Conservation (phyloP, 92 coral and sea anemone species). For the Plumapathes pennacea region DNA sequence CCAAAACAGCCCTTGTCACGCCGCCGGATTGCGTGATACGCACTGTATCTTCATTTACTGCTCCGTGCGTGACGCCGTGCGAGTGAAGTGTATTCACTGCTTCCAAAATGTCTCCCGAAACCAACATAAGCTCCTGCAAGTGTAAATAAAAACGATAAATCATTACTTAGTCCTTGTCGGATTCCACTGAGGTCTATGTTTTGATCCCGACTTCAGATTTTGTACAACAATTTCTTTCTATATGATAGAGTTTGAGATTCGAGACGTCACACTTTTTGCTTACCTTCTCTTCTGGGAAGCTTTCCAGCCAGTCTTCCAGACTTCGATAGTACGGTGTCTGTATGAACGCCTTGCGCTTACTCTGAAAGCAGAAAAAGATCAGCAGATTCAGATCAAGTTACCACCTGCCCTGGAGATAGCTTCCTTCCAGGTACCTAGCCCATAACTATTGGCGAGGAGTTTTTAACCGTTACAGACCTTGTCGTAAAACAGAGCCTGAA, state of each 20-base stretch:
- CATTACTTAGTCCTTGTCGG: no score
- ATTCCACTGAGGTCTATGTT: no score
- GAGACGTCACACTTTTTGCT: background rate
- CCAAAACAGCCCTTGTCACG: no score
- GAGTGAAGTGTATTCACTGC: slow-evolving; percentile 47
- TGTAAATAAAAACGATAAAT: no score
- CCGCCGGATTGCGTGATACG: no score
- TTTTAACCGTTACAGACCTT: no score
- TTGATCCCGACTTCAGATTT: no score
- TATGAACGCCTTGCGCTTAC: slow-evolving; percentile 33
- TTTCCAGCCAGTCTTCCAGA: slow-evolving; percentile 29
- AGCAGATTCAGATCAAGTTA: background rate
- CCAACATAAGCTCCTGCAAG: slow-evolving; percentile 32
- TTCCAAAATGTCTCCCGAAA: slow-evolving; percentile 44
- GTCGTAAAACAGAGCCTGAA: slow-evolving; percentile 65
- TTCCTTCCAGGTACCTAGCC: background rate
- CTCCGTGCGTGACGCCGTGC: slow-evolving; percentile 52
- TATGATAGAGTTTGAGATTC: no score
- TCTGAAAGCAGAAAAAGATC: slow-evolving; percentile 11
- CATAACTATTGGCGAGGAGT: no score
- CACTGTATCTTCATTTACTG: no score
- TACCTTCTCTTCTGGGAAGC: slow-evolving; percentile 26
- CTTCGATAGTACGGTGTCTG: slow-evolving; percentile 35
- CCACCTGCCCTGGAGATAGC: no score
- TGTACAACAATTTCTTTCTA: no score